These are phyloP conservation scores for Limnothrissa miodon DNA, from an alignment of 2,113 vertebrate genomes.

Conservation along the genomic window DNA sequence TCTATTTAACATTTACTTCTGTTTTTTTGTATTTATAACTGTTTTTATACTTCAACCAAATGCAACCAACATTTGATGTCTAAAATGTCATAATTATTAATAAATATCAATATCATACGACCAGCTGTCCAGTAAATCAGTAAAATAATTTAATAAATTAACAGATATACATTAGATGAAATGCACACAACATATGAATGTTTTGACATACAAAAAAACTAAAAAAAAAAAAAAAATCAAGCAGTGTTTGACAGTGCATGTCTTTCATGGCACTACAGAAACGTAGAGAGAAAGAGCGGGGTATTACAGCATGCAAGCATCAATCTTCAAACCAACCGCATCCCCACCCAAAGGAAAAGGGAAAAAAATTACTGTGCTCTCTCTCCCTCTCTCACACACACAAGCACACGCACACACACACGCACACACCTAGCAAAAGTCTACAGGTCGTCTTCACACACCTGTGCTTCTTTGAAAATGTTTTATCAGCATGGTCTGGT, in stretches of 20 bases:
- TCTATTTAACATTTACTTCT: background rate
- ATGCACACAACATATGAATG: constrained; percentile 43
- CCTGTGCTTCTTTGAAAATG: background rate
- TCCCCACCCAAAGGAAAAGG: background rate
- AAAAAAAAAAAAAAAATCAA: constrained; percentile 2
- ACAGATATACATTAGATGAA: constrained; percentile 19
- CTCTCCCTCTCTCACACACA: too few species aligned
- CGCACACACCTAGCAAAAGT: constrained; percentile 21
- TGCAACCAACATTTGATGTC: too few species aligned
- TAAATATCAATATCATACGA: background rate
- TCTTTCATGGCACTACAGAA: constrained; percentile 31
- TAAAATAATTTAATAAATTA: constrained; percentile 56
- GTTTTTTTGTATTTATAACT: background rate
- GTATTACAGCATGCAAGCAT: constrained; percentile 42
- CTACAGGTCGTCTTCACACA: constrained; percentile 23
- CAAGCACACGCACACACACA: constrained; percentile 30
- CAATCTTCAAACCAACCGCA: background rate
- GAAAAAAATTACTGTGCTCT: too few species aligned
- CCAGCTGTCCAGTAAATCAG: background rate
- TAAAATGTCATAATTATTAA: background rate
- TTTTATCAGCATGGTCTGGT: background rate
- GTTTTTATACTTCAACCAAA: background rate
- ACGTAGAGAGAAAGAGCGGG: background rate
- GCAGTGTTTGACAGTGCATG: background rate
- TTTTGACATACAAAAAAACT: constrained; percentile 32